Evolutionary conservation across 2,797 vertebrate species (phyloP).

Genomic region (Lophotriccus pileatus): DNA sequence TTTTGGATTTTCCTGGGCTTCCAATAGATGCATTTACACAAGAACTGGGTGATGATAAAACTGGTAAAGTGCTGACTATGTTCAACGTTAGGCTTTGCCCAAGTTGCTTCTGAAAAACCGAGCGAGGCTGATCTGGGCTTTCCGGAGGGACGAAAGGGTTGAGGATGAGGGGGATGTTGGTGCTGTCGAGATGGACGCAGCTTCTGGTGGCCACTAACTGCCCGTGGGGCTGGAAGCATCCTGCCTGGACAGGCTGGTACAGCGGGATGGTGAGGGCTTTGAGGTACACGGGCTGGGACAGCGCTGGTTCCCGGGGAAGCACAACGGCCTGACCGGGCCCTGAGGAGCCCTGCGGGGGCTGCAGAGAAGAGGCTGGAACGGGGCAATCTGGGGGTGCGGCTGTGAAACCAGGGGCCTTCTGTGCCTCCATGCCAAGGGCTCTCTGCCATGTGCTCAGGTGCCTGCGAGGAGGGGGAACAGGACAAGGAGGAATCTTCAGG

Average conservation of each 20-base stretch:
- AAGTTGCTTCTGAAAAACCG: conserved; percentile 74
- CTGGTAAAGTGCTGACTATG: conserved; percentile 81
- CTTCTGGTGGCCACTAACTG: conserved; percentile 65
- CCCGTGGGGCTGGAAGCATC: conserved; percentile 62
- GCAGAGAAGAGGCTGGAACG: background rate
- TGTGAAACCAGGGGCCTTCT: background rate
- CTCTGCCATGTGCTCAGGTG: background rate
- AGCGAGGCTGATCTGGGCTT: conserved; percentile 2
- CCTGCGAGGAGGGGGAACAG: conserved; percentile 24
- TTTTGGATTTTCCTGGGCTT: conserved; percentile 77
- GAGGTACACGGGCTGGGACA: conserved; percentile 82
- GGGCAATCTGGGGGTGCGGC: background rate
- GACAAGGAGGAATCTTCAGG: background rate
- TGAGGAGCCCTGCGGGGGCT: conserved; percentile 10
- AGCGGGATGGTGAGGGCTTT: conserved; percentile 82
- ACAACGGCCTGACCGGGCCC: background rate
- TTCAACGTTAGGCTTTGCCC: conserved; percentile 84
- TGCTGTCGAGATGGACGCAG: conserved; percentile 38
- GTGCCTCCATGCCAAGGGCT: conserved; percentile 65
- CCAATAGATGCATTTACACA: conserved; percentile 40
- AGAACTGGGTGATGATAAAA: conserved; percentile 73
- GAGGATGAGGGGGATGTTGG: conserved; percentile 68
- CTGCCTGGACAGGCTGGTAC: conserved; percentile 70
- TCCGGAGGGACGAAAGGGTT: conserved; percentile 65
- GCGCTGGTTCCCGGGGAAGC: conserved; percentile 65